phyloP scores from a whole-genome alignment of 2,888 invertebrate genomes.

The Anodontia alba region DNA sequence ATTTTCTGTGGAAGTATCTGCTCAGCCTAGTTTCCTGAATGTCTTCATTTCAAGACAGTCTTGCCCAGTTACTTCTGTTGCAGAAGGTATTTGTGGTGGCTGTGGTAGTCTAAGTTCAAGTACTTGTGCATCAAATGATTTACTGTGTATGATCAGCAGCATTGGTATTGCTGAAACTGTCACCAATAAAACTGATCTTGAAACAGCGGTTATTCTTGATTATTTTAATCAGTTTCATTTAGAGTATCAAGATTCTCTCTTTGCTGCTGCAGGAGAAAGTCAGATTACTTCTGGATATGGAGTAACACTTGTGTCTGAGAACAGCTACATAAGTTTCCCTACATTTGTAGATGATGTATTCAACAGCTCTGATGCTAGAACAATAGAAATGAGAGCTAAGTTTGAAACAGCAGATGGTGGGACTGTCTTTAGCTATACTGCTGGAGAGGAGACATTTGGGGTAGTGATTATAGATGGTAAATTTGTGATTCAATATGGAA shows the following conservation, averaged over 20 bases:
- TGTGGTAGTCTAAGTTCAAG: slow-evolving; percentile 9
- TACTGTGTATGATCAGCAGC: slow-evolving; percentile 23
- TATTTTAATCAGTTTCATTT: slow-evolving; percentile 10
- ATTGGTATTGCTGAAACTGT: slow-evolving; percentile 32
- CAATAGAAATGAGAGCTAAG: slow-evolving; percentile 45
- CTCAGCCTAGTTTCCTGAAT: not conserved
- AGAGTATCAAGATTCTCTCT: slow-evolving; percentile 25
- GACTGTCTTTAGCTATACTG: slow-evolving; percentile 42
- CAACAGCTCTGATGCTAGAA: not conserved
- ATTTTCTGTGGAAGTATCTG: not conserved
- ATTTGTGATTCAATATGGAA: slow-evolving; percentile 43
- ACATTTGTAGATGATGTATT: slow-evolving; percentile 37
- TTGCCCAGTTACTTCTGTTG: not conserved
- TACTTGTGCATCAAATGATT: not conserved
- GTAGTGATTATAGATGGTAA: slow-evolving; percentile 43
- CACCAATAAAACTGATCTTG: not conserved
- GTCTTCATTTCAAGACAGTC: not conserved
- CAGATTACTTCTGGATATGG: slow-evolving; percentile 37
- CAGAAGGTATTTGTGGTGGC: slow-evolving; percentile 38
- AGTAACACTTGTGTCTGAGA: slow-evolving; percentile 29
- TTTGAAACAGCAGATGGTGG: slow-evolving; percentile 33
- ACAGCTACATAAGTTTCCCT: slow-evolving; percentile 34
- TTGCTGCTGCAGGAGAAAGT: slow-evolving; percentile 29
- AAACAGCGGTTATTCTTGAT: slow-evolving; percentile 26
- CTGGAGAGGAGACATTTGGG: slow-evolving; percentile 38